These are phyloP conservation scores for Papilio glaucus DNA, from an alignment of 1,140 invertebrate genomes.

Conservation along the genomic window DNA sequence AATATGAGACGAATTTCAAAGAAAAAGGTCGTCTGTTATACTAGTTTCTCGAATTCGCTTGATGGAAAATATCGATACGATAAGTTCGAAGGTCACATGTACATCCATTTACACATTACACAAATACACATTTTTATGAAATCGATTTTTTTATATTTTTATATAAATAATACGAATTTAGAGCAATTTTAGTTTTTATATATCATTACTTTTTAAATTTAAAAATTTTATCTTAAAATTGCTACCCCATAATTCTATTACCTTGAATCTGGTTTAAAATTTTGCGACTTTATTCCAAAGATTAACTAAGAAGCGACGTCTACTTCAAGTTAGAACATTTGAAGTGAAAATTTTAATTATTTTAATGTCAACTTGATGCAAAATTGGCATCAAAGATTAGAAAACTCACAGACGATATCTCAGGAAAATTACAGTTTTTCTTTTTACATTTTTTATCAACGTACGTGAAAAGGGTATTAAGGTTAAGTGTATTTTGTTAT, in stretches of 20 bases:
- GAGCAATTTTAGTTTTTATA: too few relatives aligned
- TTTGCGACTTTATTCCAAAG: neutral
- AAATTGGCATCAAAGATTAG: constrained; percentile 28
- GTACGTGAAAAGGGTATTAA: neutral
- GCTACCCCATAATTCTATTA: neutral
- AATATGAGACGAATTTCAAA: too few relatives aligned
- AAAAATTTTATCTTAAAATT: neutral
- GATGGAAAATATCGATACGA: too few relatives aligned
- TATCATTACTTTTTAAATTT: neutral
- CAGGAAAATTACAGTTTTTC: too few relatives aligned
- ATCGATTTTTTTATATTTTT: too few relatives aligned
- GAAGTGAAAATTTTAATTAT: constrained; percentile 33
- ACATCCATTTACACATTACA: too few relatives aligned
- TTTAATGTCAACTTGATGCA: constrained; percentile 20
- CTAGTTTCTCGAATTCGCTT: too few relatives aligned
- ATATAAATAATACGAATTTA: neutral
- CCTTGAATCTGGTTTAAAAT: neutral
- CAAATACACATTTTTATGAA: too few relatives aligned
- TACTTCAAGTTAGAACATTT: constrained; percentile 9
- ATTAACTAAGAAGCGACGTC: neutral
- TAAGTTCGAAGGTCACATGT: too few relatives aligned
- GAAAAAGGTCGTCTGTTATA: too few relatives aligned
- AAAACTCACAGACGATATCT: neutral
- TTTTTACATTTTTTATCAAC: too few relatives aligned
- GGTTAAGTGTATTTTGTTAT: neutral